Conservation (phyloP, 2,113 vertebrate species). For the Xenopus borealis region DNA sequence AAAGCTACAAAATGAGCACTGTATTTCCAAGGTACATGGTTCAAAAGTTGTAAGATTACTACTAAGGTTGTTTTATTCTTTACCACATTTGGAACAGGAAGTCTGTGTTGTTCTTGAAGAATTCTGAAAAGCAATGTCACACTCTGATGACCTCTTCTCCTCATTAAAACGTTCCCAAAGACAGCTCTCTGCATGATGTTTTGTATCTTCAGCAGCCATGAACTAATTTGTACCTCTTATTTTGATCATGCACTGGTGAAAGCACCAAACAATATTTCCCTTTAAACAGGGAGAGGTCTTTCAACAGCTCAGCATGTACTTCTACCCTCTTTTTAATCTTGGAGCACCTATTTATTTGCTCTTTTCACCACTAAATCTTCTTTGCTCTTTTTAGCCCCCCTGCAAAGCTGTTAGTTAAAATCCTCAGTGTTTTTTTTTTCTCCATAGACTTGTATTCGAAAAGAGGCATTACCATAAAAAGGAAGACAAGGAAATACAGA, state of each 20-base stretch:
- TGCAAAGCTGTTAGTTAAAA: slow-evolving; percentile 78
- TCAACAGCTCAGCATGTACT: slow-evolving; percentile 81
- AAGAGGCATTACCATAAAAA: slow-evolving; percentile 78
- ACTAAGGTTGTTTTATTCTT: slow-evolving; percentile 86
- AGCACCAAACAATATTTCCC: slow-evolving; percentile 84
- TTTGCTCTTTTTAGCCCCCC: slow-evolving; percentile 79
- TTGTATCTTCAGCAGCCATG: slow-evolving; percentile 81
- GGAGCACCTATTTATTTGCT: slow-evolving; percentile 96
- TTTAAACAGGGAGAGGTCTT: slow-evolving; percentile 81
- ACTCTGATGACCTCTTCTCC: slow-evolving; percentile 86
- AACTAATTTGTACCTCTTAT: slow-evolving; percentile 90
- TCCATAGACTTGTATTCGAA: slow-evolving; percentile 78
- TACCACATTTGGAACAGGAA: slow-evolving; percentile 84
- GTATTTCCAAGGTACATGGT: slow-evolving; percentile 76
- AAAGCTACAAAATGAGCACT: slow-evolving; percentile 79
- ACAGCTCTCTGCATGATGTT: slow-evolving; percentile 88
- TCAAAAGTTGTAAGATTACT: slow-evolving; percentile 84
- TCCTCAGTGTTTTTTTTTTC: slow-evolving; percentile 72
- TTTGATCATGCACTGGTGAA: slow-evolving; percentile 87
- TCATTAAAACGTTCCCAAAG: slow-evolving; percentile 98
- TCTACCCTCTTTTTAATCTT: slow-evolving; percentile 88
- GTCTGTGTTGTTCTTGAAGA: slow-evolving; percentile 87
- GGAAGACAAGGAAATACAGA: slow-evolving; percentile 63
- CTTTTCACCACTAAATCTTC: slow-evolving; percentile 87
- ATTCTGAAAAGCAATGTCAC: slow-evolving; percentile 88